These are phyloP conservation scores for Sarcophaga carnaria DNA, from an alignment of 2,888 invertebrate species.

Conservation along the genomic window DNA sequence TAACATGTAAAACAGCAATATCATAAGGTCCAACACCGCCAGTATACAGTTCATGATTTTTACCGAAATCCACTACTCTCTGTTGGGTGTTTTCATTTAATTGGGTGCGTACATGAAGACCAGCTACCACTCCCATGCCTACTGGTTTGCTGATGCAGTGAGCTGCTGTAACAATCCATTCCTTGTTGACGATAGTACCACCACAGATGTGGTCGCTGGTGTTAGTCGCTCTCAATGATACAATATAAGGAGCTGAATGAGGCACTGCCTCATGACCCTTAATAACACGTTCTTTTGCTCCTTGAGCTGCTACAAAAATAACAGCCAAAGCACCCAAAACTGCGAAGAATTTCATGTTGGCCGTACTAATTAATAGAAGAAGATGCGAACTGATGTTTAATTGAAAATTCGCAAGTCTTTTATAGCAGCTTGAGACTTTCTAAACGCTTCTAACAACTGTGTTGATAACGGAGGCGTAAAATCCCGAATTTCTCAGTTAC, in stretches of 20 bases:
- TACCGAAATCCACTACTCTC: slow-evolving; percentile 75
- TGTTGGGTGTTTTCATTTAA: slow-evolving; percentile 74
- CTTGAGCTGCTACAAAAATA: too few relatives aligned
- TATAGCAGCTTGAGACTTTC: too few relatives aligned
- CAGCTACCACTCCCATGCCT: background rate
- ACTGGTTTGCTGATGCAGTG: background rate
- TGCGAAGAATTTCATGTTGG: too few relatives aligned
- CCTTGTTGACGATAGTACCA: background rate
- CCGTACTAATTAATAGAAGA: too few relatives aligned
- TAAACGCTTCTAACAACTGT: too few relatives aligned
- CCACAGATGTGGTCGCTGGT: background rate
- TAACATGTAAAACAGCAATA: slow-evolving; percentile 82
- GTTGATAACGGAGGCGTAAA: background rate
- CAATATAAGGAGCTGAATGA: too few relatives aligned
- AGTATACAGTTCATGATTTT: slow-evolving; percentile 76
- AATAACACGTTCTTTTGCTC: too few relatives aligned
- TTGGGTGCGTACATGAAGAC: background rate
- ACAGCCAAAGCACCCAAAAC: too few relatives aligned
- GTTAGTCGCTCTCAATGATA: too few relatives aligned
- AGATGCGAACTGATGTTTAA: too few relatives aligned
- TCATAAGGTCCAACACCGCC: slow-evolving; percentile 83
- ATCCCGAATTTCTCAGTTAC: background rate
- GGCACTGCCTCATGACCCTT: too few relatives aligned
- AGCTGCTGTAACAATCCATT: background rate
- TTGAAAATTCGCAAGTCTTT: too few relatives aligned